A percentile compares a stretch with the other conserved stretches of the same genome.
Evolutionary conservation across 2,888 invertebrate genomes (phyloP).

Genomic region (Callyntrura sp.): DNA sequence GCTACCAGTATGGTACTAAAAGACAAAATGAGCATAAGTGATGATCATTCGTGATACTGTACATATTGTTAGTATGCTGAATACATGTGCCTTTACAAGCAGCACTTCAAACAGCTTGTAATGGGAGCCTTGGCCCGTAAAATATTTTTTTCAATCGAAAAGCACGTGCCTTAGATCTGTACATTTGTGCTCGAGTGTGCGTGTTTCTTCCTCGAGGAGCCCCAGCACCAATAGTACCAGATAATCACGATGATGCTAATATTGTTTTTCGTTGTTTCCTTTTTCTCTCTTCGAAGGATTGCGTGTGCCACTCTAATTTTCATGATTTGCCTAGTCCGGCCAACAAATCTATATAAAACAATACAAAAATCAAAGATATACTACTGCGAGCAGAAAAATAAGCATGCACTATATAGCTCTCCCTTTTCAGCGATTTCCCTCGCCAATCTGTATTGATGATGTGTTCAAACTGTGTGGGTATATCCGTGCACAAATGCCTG

Average conservation of each 20-base stretch:
- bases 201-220: not conserved
- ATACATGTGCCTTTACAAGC: too few relatives aligned
- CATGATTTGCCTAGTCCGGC: not conserved
- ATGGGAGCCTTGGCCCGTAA: not conserved
- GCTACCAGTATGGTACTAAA: too few relatives aligned
- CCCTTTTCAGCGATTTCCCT: not conserved
- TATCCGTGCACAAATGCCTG: too few relatives aligned
- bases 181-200: not conserved
- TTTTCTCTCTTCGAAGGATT: not conserved
- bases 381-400: not conserved
- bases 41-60: too few relatives aligned
- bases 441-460: not conserved
- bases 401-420: not conserved
- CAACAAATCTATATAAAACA: not conserved
- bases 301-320: slow-evolving; percentile 6
- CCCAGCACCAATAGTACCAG: not conserved
- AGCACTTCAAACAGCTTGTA: too few relatives aligned
- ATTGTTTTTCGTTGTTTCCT: slow-evolving; percentile 7
- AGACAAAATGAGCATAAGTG: too few relatives aligned
- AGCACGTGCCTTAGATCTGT: not conserved
- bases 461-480: not conserved
- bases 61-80: too few relatives aligned
- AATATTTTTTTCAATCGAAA: not conserved
- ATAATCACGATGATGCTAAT: not conserved
- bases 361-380: not conserved